Percentiles rank a stretch among this genome's conserved stretches.
Conservation (phyloP, 64 coral and sea anemone genomes). For the Acropora yongei region DNA sequence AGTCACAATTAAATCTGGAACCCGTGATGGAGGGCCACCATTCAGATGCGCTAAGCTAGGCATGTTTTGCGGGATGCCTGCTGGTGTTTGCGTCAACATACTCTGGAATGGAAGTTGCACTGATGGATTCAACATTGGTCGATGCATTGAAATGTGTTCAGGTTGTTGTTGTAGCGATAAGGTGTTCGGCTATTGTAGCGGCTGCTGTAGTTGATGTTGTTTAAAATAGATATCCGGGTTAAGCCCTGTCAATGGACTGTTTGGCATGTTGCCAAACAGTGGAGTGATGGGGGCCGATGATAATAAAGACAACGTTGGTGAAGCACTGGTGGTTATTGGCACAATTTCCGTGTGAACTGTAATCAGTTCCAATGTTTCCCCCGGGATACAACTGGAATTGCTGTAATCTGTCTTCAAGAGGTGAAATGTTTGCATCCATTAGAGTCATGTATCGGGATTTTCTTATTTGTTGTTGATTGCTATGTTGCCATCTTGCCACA, state of each 20-base stretch:
- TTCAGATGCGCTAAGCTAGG: slow-evolving; percentile 44
- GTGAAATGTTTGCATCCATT: slow-evolving; percentile 47
- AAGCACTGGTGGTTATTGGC: slow-evolving; percentile 54
- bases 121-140: slow-evolving; percentile 35
- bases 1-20: slow-evolving; percentile 74
- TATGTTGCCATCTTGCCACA: slow-evolving; percentile 17
- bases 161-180: slow-evolving; percentile 47
- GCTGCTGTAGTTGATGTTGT: slow-evolving; percentile 43
- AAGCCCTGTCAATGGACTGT: slow-evolving; percentile 34
- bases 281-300: slow-evolving; percentile 58
- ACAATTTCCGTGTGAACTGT: slow-evolving; percentile 41
- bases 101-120: slow-evolving; percentile 46
- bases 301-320: slow-evolving; percentile 54
- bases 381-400: slow-evolving; percentile 66
- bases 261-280: slow-evolving; percentile 60
- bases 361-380: slow-evolving; percentile 26
- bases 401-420: slow-evolving; percentile 63
- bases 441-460: slow-evolving; percentile 41
- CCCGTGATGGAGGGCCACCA: slow-evolving; percentile 29
- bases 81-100: slow-evolving; percentile 32
- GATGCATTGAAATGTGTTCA: slow-evolving; percentile 53
- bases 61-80: slow-evolving; percentile 14
- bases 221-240: slow-evolving; percentile 37
- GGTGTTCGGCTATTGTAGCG: neutral
- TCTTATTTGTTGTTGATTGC: slow-evolving; percentile 49